Base-by-base conservation (phyloP, 2,113 vertebrate species). In the Xiphias gladius region DNA sequence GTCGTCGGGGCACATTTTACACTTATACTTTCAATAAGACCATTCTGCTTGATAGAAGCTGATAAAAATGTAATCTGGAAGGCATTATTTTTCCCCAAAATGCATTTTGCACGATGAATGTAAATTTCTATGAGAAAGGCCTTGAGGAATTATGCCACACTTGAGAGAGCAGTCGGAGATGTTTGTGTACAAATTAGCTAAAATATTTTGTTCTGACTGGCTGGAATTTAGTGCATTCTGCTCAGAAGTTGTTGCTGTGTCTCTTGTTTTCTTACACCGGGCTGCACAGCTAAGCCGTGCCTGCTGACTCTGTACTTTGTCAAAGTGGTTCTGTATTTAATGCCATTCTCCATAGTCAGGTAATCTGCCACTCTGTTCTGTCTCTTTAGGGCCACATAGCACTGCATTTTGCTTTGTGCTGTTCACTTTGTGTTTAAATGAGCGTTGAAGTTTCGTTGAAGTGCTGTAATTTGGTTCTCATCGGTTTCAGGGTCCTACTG, bases 281-380 rank as follows among this genome's bases (percentile, higher is more conserved):
- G 41, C 69, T 63, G 24, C 54, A 73, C 73, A 65, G 50, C 69
- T 76, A 73, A 63, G 55, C 74, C 41, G 57, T 58, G 80, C 39
- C 43, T 82, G 84, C 83, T 90, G 77, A 91, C 73, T 76, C 52
- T 83, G 78, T 59, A 55, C 80, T 91, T 90, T 91, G 80, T 88
- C 80, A 76, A 64, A 85, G 77, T 82, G 84, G 66, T 73, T 88
- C 62, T 76, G 75, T 80, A 72, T 84, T 84, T 91, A 90, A 88
- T 62, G 74, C 55, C 62, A 80, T 76, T 88, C 83, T 88, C 68
- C 79, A 63, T 59, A 63, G 74, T 75, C 67, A 81, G 65, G 85
- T 83, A 90, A 87, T 89, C 81, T 84, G 72, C 79, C 64, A 82
- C 68, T 71, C 66, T 62, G 24, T 50, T 83, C 39, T 79, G 63